Base-by-base conservation (phyloP, 2,888 invertebrate species). In the Mallateleia sp. region DNA sequence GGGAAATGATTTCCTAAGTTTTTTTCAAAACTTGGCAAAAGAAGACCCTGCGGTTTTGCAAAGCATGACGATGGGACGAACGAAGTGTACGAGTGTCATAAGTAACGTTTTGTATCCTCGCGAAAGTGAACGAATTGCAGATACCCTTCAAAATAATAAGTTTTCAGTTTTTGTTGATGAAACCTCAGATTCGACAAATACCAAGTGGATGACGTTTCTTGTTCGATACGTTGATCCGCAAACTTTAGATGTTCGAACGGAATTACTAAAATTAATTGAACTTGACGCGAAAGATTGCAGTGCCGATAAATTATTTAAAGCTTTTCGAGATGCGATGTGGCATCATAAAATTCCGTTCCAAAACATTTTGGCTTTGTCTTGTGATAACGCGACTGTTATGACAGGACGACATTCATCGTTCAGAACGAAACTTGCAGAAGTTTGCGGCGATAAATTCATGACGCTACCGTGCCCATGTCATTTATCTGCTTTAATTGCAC, bases 351-450 rank as follows among this genome's bases (percentile, higher is more conserved):
- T 90, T 72, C 84, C 85, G 0, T 75, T 89, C 34, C 14, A 22
- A n/a, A 84, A 84, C n/a, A 80, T 87, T 52, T 25, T 87, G 1
- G 89, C 71, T 20, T 47, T 87, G 22, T 66, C 83, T 22, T 87
- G 81, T 54, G 72, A 72, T 9, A 80, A 88, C 47, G 71, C 71
- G 7, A n/a, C 56, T 5, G 71, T 71, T 18, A 71, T 71, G 58
- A 45, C 20, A 8, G 71, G 56, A 0, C 28, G 45, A 4, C 11
- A 6, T 45, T 18, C n/a, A 7, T 88, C 88, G 9, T 89, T 90
- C 20, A 71, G 77, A 47, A 83, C 82, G 8, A 42, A 15, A 56
- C 45, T 87, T 14, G 11, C 71, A 54, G 24, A 56, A 15, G n/a
- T 42, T 11, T 69, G 75, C 11, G 32, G 20, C 9, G 1, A 87